Conservation (phyloP, 2,888 invertebrate species). For the Rhamnusium bicolor region DNA sequence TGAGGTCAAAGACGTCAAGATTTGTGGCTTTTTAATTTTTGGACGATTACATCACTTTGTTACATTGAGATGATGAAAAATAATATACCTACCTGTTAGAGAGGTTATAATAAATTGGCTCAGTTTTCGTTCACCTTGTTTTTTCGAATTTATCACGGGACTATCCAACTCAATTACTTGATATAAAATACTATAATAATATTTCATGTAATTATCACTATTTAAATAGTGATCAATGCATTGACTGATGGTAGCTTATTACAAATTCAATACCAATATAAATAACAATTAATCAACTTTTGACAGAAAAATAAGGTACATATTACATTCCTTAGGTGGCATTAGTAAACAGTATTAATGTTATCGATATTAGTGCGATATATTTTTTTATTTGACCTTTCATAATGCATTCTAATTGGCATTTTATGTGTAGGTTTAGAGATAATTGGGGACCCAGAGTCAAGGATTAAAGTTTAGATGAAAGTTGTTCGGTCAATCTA, state of each 20-base stretch:
- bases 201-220: background rate
- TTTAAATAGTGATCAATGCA: background rate
- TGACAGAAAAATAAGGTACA: background rate
- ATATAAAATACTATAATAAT: background rate
- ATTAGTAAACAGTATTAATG: background rate
- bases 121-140: too few relatives aligned
- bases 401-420: conserved; percentile 40
- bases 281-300: conserved; percentile 9
- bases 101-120: too few relatives aligned
- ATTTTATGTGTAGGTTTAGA: conserved; percentile 47
- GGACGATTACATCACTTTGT: too few relatives aligned
- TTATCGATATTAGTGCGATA: background rate
- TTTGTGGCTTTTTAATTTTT: too few relatives aligned
- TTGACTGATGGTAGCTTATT: background rate
- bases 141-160: too few relatives aligned
- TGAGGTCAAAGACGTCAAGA: too few relatives aligned
- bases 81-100: too few relatives aligned
- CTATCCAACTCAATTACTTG: too few relatives aligned
- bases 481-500: conserved; percentile 47
- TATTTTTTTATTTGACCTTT: conserved; percentile 28
- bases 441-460: conserved; percentile 46
- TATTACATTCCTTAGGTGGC: background rate
- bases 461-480: conserved; percentile 46
- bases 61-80: too few relatives aligned
- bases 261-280: background rate